phyloP scores from a whole-genome alignment of 2,888 invertebrate species.

The Oligia latruncula region DNA sequence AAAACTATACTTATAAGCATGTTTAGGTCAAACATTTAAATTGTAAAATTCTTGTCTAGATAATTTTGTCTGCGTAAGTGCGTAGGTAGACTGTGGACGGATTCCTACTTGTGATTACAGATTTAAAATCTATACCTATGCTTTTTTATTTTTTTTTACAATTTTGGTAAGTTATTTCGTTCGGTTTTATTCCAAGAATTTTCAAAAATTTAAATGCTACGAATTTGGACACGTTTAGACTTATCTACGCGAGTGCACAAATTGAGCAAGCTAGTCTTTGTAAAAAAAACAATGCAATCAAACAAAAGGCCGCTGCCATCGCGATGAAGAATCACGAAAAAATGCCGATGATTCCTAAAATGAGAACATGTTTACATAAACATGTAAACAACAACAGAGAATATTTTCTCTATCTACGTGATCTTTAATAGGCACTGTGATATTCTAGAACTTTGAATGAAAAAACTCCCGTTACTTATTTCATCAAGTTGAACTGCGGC shows the following conservation, averaged over 20 bases:
- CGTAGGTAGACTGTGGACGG: constrained; percentile 53
- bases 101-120: constrained; percentile 58
- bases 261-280: background rate
- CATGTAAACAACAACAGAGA: background rate
- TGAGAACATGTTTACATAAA: background rate
- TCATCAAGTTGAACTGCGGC: background rate
- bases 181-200: background rate
- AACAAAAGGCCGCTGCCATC: background rate
- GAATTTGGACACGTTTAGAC: background rate
- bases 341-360: too few species aligned
- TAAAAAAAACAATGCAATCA: background rate
- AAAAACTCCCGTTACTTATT: background rate
- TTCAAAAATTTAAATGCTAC: background rate
- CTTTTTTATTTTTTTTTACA: constrained; percentile 38
- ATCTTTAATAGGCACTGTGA: too few species aligned
- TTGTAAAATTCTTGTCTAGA: constrained; percentile 45
- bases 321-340: background rate
- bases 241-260: background rate
- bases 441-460: background rate
- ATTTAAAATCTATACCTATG: constrained; percentile 55
- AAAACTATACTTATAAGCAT: constrained; percentile 29
- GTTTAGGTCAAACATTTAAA: constrained; percentile 44
- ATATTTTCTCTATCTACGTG: background rate
- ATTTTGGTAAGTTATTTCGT: background rate
- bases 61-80: constrained; percentile 43